These are phyloP conservation scores for Mellilla xanthometata DNA, from an alignment of 2,888 invertebrate genomes.

Conservation along the genomic window DNA sequence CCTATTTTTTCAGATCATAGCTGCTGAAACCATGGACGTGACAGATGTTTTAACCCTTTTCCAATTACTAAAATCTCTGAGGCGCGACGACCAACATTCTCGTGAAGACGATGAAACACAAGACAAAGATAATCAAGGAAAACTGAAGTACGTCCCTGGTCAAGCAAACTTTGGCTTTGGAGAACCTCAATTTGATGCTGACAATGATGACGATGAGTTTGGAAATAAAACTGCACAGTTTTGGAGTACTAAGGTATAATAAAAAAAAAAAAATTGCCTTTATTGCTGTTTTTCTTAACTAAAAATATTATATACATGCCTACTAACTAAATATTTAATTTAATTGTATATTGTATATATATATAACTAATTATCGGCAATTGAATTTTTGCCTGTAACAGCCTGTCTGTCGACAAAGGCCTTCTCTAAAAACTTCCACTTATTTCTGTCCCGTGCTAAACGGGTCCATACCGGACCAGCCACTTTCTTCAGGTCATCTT, in stretches of 20 bases:
- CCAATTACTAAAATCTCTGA: not conserved
- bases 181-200: not conserved
- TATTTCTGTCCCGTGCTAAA: too few species aligned
- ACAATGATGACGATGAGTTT: not conserved
- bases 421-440: too few species aligned
- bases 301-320: too few species aligned
- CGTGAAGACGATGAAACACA: not conserved
- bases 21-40: not conserved
- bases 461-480: too few species aligned
- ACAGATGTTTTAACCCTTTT: not conserved
- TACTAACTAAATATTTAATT: too few species aligned
- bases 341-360: too few species aligned
- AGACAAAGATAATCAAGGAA: not conserved
- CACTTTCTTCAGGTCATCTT: too few species aligned
- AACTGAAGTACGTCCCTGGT: not conserved
- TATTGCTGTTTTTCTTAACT: too few species aligned
- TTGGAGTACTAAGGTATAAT: constrained; percentile 6
- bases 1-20: not conserved
- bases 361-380: too few species aligned
- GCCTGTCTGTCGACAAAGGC: too few species aligned
- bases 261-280: too few species aligned
- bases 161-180: not conserved
- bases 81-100: not conserved
- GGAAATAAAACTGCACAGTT: constrained; percentile 4
- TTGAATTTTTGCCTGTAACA: too few species aligned